These are phyloP conservation scores for Sphaerodactylus townsendi DNA, from an alignment of 2,113 vertebrate species.

Conservation along the genomic window DNA sequence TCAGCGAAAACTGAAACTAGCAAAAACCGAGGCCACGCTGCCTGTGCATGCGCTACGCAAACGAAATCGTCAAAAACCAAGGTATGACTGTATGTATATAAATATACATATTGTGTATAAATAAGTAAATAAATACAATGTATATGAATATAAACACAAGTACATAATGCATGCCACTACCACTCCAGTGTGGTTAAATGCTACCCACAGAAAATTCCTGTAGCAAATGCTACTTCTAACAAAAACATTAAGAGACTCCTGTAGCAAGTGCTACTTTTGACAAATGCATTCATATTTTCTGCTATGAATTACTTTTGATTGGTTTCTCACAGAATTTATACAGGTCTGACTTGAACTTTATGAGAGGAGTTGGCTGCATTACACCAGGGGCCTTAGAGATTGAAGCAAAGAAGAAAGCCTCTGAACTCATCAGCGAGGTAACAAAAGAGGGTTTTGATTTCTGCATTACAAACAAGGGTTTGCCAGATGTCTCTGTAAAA, in stretches of 20 bases:
- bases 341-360: conserved; percentile 92
- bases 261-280: conserved; percentile 35
- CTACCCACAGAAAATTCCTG: too few species aligned
- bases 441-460: conserved; percentile 72
- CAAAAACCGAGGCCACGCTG: too few species aligned
- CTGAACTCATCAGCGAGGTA: conserved; percentile 95
- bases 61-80: too few species aligned
- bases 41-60: too few species aligned
- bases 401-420: conserved; percentile 91
- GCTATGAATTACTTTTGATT: conserved; percentile 54
- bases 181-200: neutral
- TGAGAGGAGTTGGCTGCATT: conserved; percentile 92
- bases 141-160: neutral
- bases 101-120: too few species aligned
- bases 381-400: conserved; percentile 91
- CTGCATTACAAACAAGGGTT: conserved; percentile 63
- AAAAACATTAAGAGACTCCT: neutral
- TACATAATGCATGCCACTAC: neutral
- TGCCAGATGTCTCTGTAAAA: conserved; percentile 69
- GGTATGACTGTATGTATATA: too few species aligned
- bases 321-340: conserved; percentile 83
- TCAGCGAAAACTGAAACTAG: too few species aligned
- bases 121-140: too few species aligned
- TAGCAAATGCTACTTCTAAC: too few species aligned
- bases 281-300: conserved; percentile 45